phyloP scores from a whole-genome alignment of 2,888 invertebrate genomes.

The Petrophora chlorosata region DNA sequence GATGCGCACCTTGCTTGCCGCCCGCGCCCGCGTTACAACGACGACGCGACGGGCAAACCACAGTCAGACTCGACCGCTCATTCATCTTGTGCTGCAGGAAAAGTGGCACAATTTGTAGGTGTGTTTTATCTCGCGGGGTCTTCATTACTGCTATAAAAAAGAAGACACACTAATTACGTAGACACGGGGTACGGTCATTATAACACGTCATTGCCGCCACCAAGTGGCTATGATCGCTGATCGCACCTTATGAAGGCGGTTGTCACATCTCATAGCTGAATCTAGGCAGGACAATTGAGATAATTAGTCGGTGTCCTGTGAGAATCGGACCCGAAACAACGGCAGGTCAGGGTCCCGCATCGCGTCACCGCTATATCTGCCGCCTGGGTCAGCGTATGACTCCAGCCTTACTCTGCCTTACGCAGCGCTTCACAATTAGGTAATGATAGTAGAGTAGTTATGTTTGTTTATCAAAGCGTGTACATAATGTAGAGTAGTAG shows the following conservation, averaged over 20 bases:
- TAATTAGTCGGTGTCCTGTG: slow-evolving; percentile 18
- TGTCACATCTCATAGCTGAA: slow-evolving; percentile 14
- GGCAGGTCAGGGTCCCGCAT: slow-evolving; percentile 39
- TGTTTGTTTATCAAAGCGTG: slow-evolving; percentile 4
- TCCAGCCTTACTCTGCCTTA: slow-evolving; percentile 15
- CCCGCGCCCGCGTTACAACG: not conserved
- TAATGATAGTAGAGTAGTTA: slow-evolving; percentile 6
- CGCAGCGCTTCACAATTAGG: slow-evolving; percentile 21
- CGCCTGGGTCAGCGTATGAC: slow-evolving; percentile 13
- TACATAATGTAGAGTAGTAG: not conserved
- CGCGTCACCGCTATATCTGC: slow-evolving; percentile 44
- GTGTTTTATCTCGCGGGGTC: no score
- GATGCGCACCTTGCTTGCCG: not conserved
- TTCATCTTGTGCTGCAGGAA: not conserved
- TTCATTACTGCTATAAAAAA: no score
- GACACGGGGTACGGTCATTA: no score
- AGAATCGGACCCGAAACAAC: slow-evolving; percentile 2
- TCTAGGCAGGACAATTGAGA: slow-evolving; percentile 3
- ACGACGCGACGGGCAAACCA: not conserved
- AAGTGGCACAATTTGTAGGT: slow-evolving; percentile 4
- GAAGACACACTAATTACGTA: no score
- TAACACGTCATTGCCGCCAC: not conserved
- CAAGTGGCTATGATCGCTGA: not conserved
- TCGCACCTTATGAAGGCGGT: slow-evolving; percentile 15
- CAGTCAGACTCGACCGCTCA: not conserved